Evolutionary conservation across 2,113 vertebrate genomes (phyloP).

Genomic region (Mustela lutreola): DNA sequence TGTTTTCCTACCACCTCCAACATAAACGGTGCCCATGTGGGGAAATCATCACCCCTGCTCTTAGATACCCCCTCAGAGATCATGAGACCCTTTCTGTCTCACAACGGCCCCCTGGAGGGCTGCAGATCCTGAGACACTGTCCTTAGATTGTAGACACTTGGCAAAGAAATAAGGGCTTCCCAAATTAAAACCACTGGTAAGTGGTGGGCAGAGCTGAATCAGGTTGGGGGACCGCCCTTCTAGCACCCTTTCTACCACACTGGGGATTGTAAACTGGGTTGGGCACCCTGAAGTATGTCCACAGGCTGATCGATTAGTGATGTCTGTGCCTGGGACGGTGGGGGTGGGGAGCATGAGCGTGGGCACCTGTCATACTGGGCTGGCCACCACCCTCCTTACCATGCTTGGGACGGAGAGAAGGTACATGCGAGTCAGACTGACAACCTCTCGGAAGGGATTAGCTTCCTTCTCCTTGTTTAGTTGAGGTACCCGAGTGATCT

Average conservation of each 20-base stretch:
- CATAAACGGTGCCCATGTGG: background rate
- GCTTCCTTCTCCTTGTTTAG: background rate
- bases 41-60: background rate
- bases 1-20: too few relatives aligned
- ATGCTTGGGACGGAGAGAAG: background rate
- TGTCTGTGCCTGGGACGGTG: background rate
- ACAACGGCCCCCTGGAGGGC: background rate
- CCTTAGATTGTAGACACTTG: background rate
- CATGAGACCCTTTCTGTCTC: background rate
- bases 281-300: background rate
- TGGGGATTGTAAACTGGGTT: too few relatives aligned
- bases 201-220: background rate
- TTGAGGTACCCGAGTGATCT: background rate
- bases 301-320: background rate
- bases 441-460: background rate
- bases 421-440: fast-evolving
- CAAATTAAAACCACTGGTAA: background rate
- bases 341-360: background rate
- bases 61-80: background rate
- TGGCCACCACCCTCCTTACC: background rate
- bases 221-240: background rate
- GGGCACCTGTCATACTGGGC: background rate
- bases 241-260: background rate
- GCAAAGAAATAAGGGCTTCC: background rate
- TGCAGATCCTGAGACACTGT: background rate